phyloP scores from a whole-genome alignment of 2,888 invertebrate species.

The Hybos culiciformis region DNA sequence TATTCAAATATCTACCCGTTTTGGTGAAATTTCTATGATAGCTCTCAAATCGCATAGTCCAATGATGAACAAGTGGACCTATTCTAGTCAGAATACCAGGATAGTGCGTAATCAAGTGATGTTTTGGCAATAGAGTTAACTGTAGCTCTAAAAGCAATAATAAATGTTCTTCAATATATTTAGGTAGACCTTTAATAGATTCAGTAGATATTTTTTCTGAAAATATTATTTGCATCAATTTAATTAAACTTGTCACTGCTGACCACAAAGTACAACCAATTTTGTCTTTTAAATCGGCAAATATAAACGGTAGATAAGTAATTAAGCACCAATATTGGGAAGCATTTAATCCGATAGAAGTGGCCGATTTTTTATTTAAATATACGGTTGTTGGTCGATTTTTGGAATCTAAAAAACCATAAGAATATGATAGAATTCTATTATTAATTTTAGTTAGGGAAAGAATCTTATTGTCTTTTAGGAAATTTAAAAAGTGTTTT shows the following conservation, averaged over 20 bases:
- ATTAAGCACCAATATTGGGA: constrained; percentile 1
- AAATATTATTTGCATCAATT: constrained; percentile 3
- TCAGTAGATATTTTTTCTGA: too few species aligned
- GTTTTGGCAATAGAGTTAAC: neutral
- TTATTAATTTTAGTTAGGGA: constrained; percentile 1
- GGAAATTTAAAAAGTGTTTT: neutral
- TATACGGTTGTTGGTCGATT: neutral
- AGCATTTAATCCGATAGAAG: neutral
- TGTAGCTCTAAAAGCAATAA: too few species aligned
- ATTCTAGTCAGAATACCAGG: neutral
- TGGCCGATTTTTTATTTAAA: neutral
- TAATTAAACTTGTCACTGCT: neutral
- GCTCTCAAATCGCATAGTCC: neutral
- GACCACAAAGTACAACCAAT: neutral
- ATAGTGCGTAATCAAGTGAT: constrained; percentile 1
- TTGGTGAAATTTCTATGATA: neutral
- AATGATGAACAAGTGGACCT: neutral
- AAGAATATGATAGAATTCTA: neutral
- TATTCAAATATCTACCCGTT: too few species aligned
- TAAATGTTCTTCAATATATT: too few species aligned
- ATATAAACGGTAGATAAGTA: neutral
- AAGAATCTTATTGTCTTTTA: neutral
- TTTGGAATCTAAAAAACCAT: constrained; percentile 1
- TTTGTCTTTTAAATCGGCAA: neutral
- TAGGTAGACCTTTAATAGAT: too few species aligned